These are phyloP conservation scores for Pangasius macronema DNA, from an alignment of 2,797 vertebrate genomes.

Conservation along the genomic window DNA sequence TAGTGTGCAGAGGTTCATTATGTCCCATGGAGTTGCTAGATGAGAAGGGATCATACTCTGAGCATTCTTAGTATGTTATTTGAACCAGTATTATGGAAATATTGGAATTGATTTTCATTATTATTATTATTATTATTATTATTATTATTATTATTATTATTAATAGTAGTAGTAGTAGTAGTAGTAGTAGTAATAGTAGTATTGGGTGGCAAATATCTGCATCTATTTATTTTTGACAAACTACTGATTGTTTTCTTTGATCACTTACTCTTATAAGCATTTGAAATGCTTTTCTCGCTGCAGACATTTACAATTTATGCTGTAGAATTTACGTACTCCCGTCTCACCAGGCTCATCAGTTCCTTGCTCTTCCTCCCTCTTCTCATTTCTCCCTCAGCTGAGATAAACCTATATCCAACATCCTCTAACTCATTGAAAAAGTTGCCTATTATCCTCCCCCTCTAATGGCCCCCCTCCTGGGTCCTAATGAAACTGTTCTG, in stretches of 20 bases:
- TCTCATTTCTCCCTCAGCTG: slow-evolving; percentile 40
- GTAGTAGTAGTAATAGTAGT: not conserved
- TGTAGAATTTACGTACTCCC: not conserved
- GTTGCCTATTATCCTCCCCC: slow-evolving; percentile 66
- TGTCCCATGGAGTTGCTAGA: not conserved
- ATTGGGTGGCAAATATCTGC: not conserved
- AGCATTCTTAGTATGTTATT: not conserved
- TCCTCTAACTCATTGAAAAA: slow-evolving; percentile 57
- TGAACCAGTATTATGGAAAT: not conserved
- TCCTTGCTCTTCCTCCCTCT: slow-evolving; percentile 14
- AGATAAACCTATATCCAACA: slow-evolving; percentile 57
- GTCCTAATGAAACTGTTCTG: slow-evolving; percentile 65
- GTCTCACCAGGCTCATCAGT: not conserved
- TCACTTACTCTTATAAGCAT: not conserved
- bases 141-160: not conserved
- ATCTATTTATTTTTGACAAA: not conserved
- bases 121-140: not conserved
- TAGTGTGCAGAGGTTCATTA: not conserved
- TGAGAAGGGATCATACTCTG: not conserved
- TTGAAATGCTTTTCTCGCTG: not conserved
- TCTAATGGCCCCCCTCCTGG: slow-evolving; percentile 64
- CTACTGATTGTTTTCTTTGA: not conserved
- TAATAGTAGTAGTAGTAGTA: not conserved
- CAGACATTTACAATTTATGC: not conserved
- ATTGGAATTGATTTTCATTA: not conserved